Evolutionary conservation across 2,888 invertebrate species (phyloP).

Genomic region (Caenorhabditis becei): DNA sequence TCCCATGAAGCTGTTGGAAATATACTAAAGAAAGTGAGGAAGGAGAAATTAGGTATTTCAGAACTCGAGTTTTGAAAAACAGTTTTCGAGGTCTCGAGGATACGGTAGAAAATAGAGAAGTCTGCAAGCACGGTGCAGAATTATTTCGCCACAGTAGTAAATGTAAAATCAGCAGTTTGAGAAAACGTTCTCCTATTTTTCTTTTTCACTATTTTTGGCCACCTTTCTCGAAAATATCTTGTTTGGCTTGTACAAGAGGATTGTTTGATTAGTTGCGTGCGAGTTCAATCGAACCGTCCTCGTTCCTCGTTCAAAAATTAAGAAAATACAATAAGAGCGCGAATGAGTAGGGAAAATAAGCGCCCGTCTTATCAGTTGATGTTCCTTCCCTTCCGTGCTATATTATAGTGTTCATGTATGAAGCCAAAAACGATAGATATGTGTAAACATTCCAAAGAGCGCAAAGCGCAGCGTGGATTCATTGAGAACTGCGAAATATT

Average conservation of each 20-base stretch:
- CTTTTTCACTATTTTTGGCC: neutral
- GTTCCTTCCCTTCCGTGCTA: neutral
- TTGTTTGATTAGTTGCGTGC: constrained; percentile 5
- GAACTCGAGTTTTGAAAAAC: no score
- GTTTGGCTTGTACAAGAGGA: constrained; percentile 1
- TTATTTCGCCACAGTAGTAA: constrained; percentile 1
- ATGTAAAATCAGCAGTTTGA: neutral
- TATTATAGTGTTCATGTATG: neutral
- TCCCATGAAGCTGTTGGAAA: neutral
- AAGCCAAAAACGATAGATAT: neutral
- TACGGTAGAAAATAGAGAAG: neutral
- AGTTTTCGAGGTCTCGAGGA: no score
- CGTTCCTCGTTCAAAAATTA: no score
- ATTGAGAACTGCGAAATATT: no score
- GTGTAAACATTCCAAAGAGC: neutral
- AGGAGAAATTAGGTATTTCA: no score
- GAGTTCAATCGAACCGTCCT: neutral
- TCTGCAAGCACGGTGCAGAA: constrained; percentile 16
- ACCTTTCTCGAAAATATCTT: constrained; percentile 5
- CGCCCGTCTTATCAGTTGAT: neutral
- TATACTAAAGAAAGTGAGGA: no score
- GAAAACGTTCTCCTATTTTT: neutral
- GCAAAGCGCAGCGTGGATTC: no score
- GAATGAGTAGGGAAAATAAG: neutral
- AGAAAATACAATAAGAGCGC: neutral